These are phyloP conservation scores for Heteromyza rotundicornis DNA, from an alignment of 2,888 invertebrate genomes.

Conservation along the genomic window DNA sequence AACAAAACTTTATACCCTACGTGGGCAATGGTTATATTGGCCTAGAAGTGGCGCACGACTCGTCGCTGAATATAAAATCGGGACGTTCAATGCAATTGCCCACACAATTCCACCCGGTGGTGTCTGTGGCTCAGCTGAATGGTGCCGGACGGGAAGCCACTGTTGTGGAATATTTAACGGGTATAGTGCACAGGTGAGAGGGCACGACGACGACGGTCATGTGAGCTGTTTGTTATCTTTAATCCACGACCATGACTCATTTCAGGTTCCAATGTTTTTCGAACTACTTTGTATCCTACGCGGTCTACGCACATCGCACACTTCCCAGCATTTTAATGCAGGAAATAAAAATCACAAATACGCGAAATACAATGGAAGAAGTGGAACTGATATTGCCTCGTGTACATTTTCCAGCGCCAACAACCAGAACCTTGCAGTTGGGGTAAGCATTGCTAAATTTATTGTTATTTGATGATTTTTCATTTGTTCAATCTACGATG, in stretches of 20 bases:
- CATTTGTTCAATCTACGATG: neutral
- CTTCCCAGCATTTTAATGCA: constrained; percentile 82
- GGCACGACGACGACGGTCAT: neutral
- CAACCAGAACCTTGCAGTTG: constrained; percentile 41
- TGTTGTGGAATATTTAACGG: constrained; percentile 72
- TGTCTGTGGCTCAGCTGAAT: constrained; percentile 65
- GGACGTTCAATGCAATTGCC: constrained; percentile 72
- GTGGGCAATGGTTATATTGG: constrained; percentile 79
- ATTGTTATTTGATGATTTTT: too few species aligned
- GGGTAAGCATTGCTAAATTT: too few species aligned
- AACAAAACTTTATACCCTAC: constrained; percentile 73
- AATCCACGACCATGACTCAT: neutral
- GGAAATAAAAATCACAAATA: constrained; percentile 79
- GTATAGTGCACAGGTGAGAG: constrained; percentile 66
- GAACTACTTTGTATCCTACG: constrained; percentile 69
- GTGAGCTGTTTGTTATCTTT: neutral
- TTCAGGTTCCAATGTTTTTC: constrained; percentile 73
- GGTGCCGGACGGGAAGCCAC: constrained; percentile 71
- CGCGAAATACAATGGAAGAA: constrained; percentile 68
- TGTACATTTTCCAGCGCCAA: constrained; percentile 59
- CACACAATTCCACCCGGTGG: constrained; percentile 72
- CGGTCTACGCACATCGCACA: constrained; percentile 81
- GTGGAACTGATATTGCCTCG: constrained; percentile 70
- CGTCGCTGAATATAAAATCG: constrained; percentile 71
- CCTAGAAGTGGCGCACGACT: constrained; percentile 69